phyloP scores from a whole-genome alignment of 2,113 vertebrate genomes.

The Hepsetus odoe region DNA sequence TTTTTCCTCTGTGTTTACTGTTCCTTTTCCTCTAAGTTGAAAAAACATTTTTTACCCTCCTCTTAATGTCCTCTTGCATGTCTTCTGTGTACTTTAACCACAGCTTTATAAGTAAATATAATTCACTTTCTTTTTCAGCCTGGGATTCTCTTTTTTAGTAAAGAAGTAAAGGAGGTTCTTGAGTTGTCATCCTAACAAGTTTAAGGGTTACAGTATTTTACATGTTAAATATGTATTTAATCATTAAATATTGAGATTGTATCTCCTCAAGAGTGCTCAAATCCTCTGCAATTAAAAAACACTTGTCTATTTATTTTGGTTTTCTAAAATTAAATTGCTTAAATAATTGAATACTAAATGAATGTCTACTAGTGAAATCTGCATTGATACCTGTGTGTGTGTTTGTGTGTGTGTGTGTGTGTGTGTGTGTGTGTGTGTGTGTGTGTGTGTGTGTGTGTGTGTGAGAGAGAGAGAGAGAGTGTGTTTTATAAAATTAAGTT shows the following conservation, averaged over 20 bases:
- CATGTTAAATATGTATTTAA: neutral
- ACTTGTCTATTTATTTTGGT: no score
- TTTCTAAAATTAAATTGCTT: neutral
- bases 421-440: conserved; percentile 10
- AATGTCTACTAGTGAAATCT: conserved; percentile 16
- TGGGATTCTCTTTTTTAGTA: neutral
- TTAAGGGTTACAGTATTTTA: neutral
- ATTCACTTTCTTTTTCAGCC: conserved; percentile 7
- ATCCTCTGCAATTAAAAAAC: neutral
- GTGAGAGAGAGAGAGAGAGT: neutral
- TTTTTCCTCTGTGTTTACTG: neutral
- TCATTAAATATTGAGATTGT: no score
- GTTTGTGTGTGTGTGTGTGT: conserved; percentile 22
- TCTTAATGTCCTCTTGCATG: conserved; percentile 34
- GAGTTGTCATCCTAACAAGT: neutral
- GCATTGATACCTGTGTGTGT: conserved; percentile 33
- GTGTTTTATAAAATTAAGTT: no score
- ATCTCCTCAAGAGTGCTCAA: neutral
- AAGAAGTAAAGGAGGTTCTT: neutral
- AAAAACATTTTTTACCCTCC: neutral
- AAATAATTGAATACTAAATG: neutral
- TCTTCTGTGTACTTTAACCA: neutral
- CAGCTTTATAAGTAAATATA: neutral
- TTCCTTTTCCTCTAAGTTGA: neutral
- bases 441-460: conserved; percentile 23